Percentiles rank a stretch among this genome's conserved stretches.
These are phyloP conservation scores for Mylabris phalerata DNA, from an alignment of 1,140 invertebrate species.

Conservation along the genomic window DNA sequence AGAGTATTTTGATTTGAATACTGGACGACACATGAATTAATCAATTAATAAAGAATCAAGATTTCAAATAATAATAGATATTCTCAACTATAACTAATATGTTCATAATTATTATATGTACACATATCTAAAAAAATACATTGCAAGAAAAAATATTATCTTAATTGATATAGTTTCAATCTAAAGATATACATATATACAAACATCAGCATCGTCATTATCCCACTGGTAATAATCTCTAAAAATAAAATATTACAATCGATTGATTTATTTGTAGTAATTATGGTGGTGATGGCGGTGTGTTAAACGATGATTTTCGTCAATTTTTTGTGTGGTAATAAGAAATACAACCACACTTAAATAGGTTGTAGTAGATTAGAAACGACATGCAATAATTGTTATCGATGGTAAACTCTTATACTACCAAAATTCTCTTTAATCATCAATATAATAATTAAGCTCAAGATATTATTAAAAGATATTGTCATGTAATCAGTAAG, in stretches of 20 bases:
- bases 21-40: constrained; percentile 4
- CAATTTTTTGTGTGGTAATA: too few relatives aligned
- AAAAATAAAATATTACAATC: neutral
- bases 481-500: constrained; percentile 35
- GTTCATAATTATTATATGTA: constrained; percentile 29
- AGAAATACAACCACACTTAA: neutral
- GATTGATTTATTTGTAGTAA: too few relatives aligned
- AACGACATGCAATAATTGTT: too few relatives aligned
- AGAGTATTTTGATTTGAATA: neutral
- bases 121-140: constrained; percentile 43
- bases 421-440: neutral
- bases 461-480: constrained; percentile 31
- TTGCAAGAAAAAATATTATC: constrained; percentile 41
- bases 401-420: too few relatives aligned
- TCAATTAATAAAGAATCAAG: constrained; percentile 6
- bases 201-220: constrained; percentile 24
- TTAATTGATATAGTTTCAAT: constrained; percentile 37
- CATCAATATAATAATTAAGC: constrained; percentile 17
- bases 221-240: constrained; percentile 31
- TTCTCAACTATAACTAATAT: constrained; percentile 16
- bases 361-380: too few relatives aligned
- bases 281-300: too few relatives aligned
- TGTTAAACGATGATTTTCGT: too few relatives aligned
- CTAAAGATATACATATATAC: constrained; percentile 41
- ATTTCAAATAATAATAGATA: too few relatives aligned